A percentile compares a stretch with the other conserved stretches of the same genome.
These are phyloP conservation scores for Felis chaus DNA, from an alignment of 2,113 vertebrate species.

Conservation along the genomic window DNA sequence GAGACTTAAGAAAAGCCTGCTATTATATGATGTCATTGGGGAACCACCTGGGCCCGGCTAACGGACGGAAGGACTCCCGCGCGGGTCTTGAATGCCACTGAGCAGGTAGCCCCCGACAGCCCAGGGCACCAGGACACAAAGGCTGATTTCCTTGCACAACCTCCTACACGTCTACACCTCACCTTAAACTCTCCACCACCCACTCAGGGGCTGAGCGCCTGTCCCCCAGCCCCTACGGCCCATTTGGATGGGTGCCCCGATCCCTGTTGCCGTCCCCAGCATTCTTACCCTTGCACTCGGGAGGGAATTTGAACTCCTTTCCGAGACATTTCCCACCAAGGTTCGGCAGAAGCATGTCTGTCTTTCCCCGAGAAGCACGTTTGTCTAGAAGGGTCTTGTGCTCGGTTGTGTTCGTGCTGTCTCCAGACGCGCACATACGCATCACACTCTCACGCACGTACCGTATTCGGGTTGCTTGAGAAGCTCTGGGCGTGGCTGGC, in stretches of 20 bases:
- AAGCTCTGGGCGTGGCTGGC: neutral
- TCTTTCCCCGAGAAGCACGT: neutral
- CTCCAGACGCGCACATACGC: neutral
- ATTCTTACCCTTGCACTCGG: neutral
- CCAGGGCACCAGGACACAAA: neutral
- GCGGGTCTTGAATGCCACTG: neutral
- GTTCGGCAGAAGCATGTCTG: no score
- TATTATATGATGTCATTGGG: rapidly evolving
- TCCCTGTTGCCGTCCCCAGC: neutral
- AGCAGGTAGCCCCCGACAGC: no score
- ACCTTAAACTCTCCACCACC: neutral
- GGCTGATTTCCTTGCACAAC: rapidly evolving
- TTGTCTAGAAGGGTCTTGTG: neutral
- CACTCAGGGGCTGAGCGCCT: rapidly evolving
- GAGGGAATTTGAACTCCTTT: neutral
- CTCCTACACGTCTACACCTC: rapidly evolving
- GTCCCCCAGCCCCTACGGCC: no score
- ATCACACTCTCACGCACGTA: neutral
- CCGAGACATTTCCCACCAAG: no score
- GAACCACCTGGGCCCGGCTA: rapidly evolving
- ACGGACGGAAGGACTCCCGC: neutral
- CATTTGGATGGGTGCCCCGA: no score
- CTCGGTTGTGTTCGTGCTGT: neutral
- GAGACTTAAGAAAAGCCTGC: neutral
- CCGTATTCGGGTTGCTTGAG: neutral